phyloP scores from a whole-genome alignment of 2,888 invertebrate species.

The Cactoblastis cactorum region DNA sequence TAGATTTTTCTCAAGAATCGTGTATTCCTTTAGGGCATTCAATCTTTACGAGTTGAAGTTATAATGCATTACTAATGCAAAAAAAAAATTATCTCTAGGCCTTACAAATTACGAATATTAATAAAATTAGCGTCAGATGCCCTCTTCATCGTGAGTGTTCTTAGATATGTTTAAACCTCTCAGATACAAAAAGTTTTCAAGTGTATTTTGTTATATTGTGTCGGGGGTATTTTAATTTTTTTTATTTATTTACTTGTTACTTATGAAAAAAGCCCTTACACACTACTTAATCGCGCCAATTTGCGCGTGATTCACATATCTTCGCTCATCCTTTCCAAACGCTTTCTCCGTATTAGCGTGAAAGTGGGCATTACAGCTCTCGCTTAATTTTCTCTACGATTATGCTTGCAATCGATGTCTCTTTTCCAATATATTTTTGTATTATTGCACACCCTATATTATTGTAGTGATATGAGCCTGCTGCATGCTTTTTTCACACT shows the following conservation, averaged over 20 bases:
- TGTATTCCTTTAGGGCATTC: too few relatives aligned
- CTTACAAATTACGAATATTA: too few relatives aligned
- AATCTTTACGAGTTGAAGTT: too few relatives aligned
- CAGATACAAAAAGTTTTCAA: too few relatives aligned
- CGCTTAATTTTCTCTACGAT: conserved; percentile 28
- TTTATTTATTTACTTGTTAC: background rate
- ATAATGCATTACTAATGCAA: too few relatives aligned
- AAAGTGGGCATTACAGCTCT: conserved; percentile 28
- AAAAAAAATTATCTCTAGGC: too few relatives aligned
- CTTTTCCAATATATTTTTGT: conserved; percentile 15
- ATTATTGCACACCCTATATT: background rate
- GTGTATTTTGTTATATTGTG: too few relatives aligned
- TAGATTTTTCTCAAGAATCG: too few relatives aligned
- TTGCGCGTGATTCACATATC: conserved; percentile 29
- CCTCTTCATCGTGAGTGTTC: too few relatives aligned
- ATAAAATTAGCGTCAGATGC: too few relatives aligned
- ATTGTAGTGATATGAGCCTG: background rate
- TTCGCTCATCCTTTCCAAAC: conserved; percentile 29
- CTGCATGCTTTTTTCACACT: too few relatives aligned
- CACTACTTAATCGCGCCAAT: background rate
- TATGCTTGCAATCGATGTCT: conserved; percentile 26
- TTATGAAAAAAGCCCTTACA: background rate
- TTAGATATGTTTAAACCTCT: too few relatives aligned
- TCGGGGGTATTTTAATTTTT: background rate
- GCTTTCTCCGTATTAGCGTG: conserved; percentile 37